Evolutionary conservation across 2,113 vertebrate species (phyloP).

Genomic region (Egretta garzetta): DNA sequence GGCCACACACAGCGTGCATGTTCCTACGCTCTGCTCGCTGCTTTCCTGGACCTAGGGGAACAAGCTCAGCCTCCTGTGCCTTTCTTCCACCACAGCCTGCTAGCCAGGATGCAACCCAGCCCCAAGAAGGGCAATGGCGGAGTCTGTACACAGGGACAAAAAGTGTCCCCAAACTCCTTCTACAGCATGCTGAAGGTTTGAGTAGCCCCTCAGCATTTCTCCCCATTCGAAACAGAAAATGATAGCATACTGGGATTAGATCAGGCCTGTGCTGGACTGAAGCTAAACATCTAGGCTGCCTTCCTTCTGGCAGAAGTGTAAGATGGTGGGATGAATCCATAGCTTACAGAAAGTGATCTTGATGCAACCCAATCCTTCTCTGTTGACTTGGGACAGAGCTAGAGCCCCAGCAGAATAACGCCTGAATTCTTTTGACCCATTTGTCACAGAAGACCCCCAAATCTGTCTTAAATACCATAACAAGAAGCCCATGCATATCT

Average conservation of each 20-base stretch:
- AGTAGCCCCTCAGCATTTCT: neutral
- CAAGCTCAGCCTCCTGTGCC: neutral
- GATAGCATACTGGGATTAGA: rapidly evolving
- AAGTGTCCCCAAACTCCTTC: neutral
- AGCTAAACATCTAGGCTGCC: neutral
- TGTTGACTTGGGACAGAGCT: neutral
- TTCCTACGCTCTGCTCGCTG: neutral
- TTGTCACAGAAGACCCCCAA: neutral
- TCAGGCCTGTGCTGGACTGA: neutral
- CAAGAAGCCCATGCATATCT: neutral
- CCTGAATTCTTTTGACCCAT: neutral
- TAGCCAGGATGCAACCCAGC: neutral
- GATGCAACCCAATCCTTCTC: neutral
- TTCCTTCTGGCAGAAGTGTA: neutral
- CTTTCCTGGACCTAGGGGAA: neutral
- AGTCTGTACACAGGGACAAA: neutral
- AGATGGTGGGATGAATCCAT: neutral
- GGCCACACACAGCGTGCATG: neutral
- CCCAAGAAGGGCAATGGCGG: rapidly evolving
- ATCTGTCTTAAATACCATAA: neutral
- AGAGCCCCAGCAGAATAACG: neutral
- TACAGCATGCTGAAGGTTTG: neutral
- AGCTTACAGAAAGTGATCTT: neutral
- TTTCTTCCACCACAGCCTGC: neutral
- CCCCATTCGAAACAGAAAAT: neutral